Evolutionary conservation across 2,113 vertebrate species (phyloP), one percentile per base, ranked within the genome.

Genomic region (Tetrao urogallus): DNA sequence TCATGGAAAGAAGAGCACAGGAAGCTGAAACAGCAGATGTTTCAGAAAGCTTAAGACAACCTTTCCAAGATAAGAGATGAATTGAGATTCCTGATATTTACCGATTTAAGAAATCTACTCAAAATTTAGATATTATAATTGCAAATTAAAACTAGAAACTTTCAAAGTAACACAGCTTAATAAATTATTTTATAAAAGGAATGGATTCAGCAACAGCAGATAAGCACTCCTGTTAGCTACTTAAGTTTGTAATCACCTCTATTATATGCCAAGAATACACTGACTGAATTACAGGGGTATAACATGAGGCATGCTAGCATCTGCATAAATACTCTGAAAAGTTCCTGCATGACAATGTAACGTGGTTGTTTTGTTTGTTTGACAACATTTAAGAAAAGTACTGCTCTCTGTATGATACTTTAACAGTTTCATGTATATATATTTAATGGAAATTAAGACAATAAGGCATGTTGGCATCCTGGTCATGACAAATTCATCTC

Each of bases 131-230:
- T 73, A 61, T 73, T 89, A 3, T 34, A 77, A 57, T 30, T 58
- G 36, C 5, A 63, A 74, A 84, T 61, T 42, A 82, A 60, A 76
- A 40, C 6, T 2, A 60, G 70, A 82, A 65, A 27, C 18, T 43
- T 67, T 63, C 22, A 17, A 20, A 85, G 30, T 24, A 70, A 85
- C 56, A 42, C 2, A 25, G 4, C 5, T 76, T 54, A 58, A 82
- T 45, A 79, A 91, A 81, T 64, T 61, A 63, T 54, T 94, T 86
- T 30, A 67, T 24, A 74, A 80, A 93, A 95, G 28, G 18, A 82
- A 8, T 34, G 17, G 45, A 57, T 2, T 1, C 61, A 18, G 15
- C 21, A 82, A 78, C 13, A 7, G 34, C 14, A 57, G 74, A 81
- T 20, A 82, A 86, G 71, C 1, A 1, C 5, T 67, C 8, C 38